phyloP scores from a whole-genome alignment of 2,797 vertebrate genomes.

The Zonotrichia albicollis region DNA sequence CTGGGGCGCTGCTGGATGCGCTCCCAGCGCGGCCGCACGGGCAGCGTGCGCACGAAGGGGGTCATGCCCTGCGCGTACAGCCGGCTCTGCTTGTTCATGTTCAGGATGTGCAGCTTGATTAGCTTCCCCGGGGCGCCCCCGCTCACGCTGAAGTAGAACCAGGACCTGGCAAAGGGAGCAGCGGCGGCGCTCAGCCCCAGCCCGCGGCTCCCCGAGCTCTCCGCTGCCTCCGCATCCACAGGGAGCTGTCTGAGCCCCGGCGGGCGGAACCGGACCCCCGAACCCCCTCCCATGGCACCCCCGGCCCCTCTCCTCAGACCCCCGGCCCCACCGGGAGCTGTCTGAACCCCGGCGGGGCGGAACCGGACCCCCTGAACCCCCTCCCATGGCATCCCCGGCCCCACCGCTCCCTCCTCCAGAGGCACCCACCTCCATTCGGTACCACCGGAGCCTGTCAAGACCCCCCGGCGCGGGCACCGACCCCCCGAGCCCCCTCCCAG shows the following conservation, averaged over 20 bases:
- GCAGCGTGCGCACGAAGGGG: constrained; percentile 90
- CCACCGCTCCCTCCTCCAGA: not conserved
- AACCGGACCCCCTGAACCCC: no score
- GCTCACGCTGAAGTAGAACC: constrained; percentile 95
- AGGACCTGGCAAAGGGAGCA: constrained; percentile 80
- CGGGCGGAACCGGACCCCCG: not conserved
- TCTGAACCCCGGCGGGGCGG: no score
- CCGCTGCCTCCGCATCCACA: fast-evolving
- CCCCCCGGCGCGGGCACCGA: no score
- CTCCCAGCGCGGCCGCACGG: constrained; percentile 89
- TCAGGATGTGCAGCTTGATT: constrained; percentile 94
- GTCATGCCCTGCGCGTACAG: constrained; percentile 96
- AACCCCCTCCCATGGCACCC: not conserved
- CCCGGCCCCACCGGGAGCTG: no score
- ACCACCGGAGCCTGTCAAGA: not conserved
- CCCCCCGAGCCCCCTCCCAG: not conserved
- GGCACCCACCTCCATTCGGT: no score
- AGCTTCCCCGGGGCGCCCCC: constrained; percentile 86
- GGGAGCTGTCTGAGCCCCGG: not conserved
- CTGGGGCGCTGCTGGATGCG: constrained; percentile 88
- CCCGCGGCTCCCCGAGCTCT: no score
- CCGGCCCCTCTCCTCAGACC: not conserved
- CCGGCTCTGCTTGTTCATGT: constrained; percentile 99
- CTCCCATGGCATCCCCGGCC: not conserved
- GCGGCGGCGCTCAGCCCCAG: not conserved